Evolutionary conservation across 2,888 invertebrate genomes (phyloP).

Genomic region (Thelaira solivaga): DNA sequence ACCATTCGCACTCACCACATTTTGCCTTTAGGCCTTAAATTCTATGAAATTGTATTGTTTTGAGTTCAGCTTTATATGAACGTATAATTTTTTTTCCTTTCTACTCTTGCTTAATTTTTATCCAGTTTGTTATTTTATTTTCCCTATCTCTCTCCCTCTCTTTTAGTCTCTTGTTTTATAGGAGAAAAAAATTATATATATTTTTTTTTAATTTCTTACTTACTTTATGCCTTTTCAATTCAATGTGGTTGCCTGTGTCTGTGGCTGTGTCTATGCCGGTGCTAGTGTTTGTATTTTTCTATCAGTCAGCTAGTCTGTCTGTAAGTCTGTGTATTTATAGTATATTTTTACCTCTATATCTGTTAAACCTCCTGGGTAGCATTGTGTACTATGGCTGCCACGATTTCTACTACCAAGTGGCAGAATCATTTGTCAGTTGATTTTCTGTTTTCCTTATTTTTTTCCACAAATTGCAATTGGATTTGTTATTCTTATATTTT

Average conservation of each 20-base stretch:
- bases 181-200: no score
- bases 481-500: constrained; percentile 65
- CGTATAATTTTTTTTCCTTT: constrained; percentile 15
- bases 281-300: not conserved
- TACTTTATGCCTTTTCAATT: constrained; percentile 42
- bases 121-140: constrained; percentile 35
- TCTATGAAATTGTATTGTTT: constrained; percentile 56
- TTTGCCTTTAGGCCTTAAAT: constrained; percentile 62
- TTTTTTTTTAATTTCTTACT: constrained; percentile 25
- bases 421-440: constrained; percentile 67
- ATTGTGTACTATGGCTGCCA: constrained; percentile 59
- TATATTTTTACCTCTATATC: no score
- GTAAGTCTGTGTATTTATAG: constrained; percentile 37
- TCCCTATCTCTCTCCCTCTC: not conserved
- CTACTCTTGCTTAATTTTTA: constrained; percentile 37
- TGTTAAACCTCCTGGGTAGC: constrained; percentile 54
- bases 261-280: not conserved
- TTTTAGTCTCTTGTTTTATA: no score
- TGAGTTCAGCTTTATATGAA: constrained; percentile 39
- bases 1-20: constrained; percentile 69
- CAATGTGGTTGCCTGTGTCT: constrained; percentile 26
- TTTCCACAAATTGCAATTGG: constrained; percentile 66
- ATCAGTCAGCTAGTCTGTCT: constrained; percentile 8
- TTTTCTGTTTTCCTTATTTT: constrained; percentile 14
- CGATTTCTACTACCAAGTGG: constrained; percentile 58